These are phyloP conservation scores for Clamator glandarius DNA, from an alignment of 2,797 vertebrate genomes.

Conservation along the genomic window DNA sequence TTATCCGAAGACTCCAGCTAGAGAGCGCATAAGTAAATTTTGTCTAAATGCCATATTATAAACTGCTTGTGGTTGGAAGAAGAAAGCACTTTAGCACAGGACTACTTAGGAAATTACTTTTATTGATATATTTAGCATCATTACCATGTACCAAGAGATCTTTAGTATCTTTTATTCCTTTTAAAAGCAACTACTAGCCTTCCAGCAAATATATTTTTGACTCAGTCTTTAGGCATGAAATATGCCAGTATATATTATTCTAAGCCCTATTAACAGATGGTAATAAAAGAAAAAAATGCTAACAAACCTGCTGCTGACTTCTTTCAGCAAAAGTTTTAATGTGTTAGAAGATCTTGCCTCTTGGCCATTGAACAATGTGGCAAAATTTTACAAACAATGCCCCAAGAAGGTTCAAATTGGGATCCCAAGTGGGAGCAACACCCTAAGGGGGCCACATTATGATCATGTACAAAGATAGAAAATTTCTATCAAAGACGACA, in stretches of 20 bases:
- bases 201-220: slow-evolving; percentile 1
- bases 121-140: slow-evolving; percentile 46
- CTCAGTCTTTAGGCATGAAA: not conserved
- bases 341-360: not conserved
- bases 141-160: not conserved
- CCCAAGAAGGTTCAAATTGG: not conserved
- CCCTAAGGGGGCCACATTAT: not conserved
- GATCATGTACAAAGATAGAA: not conserved
- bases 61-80: slow-evolving; percentile 20
- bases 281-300: not conserved
- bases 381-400: not conserved
- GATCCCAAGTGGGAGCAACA: not conserved
- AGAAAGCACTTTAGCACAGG: slow-evolving; percentile 32
- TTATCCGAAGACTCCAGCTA: not conserved
- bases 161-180: not conserved
- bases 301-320: not conserved
- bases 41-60: slow-evolving; percentile 2
- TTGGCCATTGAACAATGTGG: not conserved
- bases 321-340: not conserved
- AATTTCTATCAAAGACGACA: not conserved
- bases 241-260: not conserved
- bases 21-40: slow-evolving; percentile 35
- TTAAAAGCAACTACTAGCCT: slow-evolving; percentile 5
- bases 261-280: not conserved
- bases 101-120: slow-evolving; percentile 49